These are phyloP conservation scores for Blennius ocellaris DNA, from an alignment of 2,113 vertebrate species.

Conservation along the genomic window DNA sequence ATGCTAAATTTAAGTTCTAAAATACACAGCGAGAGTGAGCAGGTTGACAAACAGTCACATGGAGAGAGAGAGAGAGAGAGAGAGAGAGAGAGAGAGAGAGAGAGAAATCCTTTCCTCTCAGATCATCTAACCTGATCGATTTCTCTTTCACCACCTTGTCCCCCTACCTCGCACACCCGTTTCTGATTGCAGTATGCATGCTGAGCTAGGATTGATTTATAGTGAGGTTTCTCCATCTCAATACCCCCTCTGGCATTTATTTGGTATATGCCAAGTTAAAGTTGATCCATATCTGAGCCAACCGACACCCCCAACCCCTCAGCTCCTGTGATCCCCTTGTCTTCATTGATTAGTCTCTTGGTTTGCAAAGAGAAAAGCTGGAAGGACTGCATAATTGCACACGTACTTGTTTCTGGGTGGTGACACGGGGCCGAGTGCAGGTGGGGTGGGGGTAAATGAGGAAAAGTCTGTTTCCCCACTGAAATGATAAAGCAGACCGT, in stretches of 20 bases:
- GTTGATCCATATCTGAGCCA: slow-evolving; percentile 69
- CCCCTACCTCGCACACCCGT: slow-evolving; percentile 14
- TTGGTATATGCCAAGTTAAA: slow-evolving; percentile 67
- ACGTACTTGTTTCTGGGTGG: slow-evolving; percentile 27
- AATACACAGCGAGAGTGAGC: too few relatives aligned
- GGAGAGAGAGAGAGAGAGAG: too few relatives aligned
- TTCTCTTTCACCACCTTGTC: slow-evolving; percentile 24
- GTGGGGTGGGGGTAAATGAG: slow-evolving; percentile 12
- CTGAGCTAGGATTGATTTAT: slow-evolving; percentile 64
- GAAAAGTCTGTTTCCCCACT: slow-evolving; percentile 39
- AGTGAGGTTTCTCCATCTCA: slow-evolving; percentile 29
- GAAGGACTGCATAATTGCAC: slow-evolving; percentile 47
- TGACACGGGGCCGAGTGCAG: slow-evolving; percentile 17
- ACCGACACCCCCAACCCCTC: slow-evolving; percentile 42
- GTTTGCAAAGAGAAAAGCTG: slow-evolving; percentile 50
- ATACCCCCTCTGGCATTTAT: slow-evolving; percentile 55
- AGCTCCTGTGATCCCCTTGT: slow-evolving; percentile 61
- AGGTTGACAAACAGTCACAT: too few relatives aligned
- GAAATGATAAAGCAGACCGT: slow-evolving; percentile 47
- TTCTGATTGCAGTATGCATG: slow-evolving; percentile 47
- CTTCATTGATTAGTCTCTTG: slow-evolving; percentile 62
- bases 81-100: background rate
- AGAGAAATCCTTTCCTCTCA: slow-evolving; percentile 19
- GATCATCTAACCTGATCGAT: slow-evolving; percentile 56
- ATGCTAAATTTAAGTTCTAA: too few relatives aligned